These are phyloP conservation scores for Onychomys arenicola DNA, from an alignment of 2,797 vertebrate genomes.

Conservation along the genomic window DNA sequence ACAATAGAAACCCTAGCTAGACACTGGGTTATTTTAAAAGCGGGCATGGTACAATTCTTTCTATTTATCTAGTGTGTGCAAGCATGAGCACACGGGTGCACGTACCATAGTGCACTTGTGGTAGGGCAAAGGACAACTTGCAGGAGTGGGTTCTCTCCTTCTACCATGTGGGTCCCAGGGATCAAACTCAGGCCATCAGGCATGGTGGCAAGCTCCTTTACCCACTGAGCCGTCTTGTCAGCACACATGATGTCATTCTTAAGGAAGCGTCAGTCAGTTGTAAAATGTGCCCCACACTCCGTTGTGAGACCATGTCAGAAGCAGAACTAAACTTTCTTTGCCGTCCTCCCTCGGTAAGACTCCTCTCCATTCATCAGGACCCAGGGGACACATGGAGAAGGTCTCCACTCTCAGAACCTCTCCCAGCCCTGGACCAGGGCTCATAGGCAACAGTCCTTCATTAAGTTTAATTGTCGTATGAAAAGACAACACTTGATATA, in stretches of 20 bases:
- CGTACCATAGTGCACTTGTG: neutral
- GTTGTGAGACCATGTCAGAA: neutral
- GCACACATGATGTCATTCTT: neutral
- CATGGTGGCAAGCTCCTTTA: no score
- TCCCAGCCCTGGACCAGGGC: neutral
- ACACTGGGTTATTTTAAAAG: neutral
- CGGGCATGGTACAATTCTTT: neutral
- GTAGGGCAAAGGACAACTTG: neutral
- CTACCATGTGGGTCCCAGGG: neutral
- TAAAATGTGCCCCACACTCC: neutral
- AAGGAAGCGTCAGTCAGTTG: neutral
- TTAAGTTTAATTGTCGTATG: conserved; percentile 74
- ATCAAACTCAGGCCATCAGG: neutral
- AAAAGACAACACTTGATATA: conserved; percentile 72
- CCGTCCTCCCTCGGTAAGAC: neutral
- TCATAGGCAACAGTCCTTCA: conserved; percentile 52
- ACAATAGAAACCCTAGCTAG: neutral
- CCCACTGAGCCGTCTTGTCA: neutral
- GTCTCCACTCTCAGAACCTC: neutral
- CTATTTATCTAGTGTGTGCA: neutral
- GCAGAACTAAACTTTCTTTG: conserved; percentile 45
- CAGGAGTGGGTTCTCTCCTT: neutral
- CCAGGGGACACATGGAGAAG: neutral
- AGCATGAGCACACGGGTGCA: neutral
- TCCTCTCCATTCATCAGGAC: conserved; percentile 31